phyloP scores from a whole-genome alignment of 2,888 invertebrate species.

The Listrodromus nycthemerus region DNA sequence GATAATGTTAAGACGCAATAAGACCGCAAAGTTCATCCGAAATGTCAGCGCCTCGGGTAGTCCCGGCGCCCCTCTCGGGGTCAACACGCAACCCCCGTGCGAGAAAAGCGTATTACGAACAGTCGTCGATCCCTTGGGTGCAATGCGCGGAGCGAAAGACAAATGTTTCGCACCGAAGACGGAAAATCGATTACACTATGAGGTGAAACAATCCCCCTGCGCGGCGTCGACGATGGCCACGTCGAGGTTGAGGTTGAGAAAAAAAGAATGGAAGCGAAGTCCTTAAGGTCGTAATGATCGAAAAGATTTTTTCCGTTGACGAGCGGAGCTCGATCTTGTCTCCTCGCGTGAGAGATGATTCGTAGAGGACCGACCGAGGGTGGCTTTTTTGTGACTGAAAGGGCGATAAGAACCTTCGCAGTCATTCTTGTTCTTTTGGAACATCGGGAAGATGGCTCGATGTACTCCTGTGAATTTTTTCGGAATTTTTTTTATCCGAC shows the following conservation, averaged over 20 bases:
- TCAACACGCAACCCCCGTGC: slow-evolving; percentile 38
- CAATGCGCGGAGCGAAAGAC: slow-evolving; percentile 24
- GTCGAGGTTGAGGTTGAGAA: neutral
- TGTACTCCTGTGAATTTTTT: too few species aligned
- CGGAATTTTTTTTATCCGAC: too few species aligned
- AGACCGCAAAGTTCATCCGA: slow-evolving; percentile 79
- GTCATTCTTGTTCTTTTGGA: too few species aligned
- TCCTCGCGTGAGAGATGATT: neutral
- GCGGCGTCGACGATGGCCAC: neutral
- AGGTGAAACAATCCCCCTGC: slow-evolving; percentile 8
- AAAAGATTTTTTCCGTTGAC: neutral
- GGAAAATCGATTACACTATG: slow-evolving; percentile 40
- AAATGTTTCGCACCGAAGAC: slow-evolving; percentile 27
- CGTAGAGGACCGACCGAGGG: too few species aligned
- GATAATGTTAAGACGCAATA: slow-evolving; percentile 70
- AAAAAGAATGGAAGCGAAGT: neutral
- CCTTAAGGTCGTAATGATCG: neutral
- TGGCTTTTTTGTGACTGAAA: too few species aligned
- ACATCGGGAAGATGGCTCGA: too few species aligned
- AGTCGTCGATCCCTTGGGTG: slow-evolving; percentile 48
- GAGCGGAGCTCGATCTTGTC: neutral
- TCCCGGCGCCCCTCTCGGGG: slow-evolving; percentile 11
- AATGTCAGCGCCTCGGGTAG: slow-evolving; percentile 74
- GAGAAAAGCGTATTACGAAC: slow-evolving; percentile 24
- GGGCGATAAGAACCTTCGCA: too few species aligned